A percentile compares a stretch with the other conserved stretches of the same genome.
Evolutionary conservation across 1,140 invertebrate genomes (phyloP).

Genomic region (Macrobrachium rosenbergii): DNA sequence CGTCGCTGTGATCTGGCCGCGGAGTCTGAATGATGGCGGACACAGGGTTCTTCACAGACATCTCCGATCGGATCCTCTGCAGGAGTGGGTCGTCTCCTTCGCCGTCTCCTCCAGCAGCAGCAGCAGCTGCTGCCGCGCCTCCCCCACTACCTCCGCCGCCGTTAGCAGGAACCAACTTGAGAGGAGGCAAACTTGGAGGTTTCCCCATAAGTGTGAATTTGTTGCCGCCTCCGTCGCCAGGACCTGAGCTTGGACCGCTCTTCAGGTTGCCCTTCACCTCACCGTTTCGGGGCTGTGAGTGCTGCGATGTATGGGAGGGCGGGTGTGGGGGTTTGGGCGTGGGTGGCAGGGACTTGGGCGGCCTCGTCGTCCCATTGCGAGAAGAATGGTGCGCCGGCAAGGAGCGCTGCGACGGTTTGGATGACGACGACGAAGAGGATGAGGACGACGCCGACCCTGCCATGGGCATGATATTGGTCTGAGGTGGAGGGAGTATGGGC

Average conservation of each 20-base stretch:
- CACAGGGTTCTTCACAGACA: slow-evolving; percentile 19
- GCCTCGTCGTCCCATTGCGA: slow-evolving; percentile 15
- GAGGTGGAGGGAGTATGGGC: neutral
- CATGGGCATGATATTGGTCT: neutral
- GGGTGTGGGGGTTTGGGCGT: slow-evolving; percentile 39
- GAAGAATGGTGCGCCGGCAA: slow-evolving; percentile 15
- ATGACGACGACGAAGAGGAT: slow-evolving; percentile 3
- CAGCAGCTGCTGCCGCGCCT: neutral
- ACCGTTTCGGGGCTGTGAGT: slow-evolving; percentile 46
- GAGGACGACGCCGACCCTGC: neutral
- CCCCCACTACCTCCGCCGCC: neutral
- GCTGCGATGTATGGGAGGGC: slow-evolving; percentile 10
- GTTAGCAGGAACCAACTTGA: slow-evolving; percentile 3
- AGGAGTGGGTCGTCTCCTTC: slow-evolving; percentile 2
- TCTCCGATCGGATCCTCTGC: slow-evolving; percentile 50
- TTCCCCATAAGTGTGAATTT: too few species aligned
- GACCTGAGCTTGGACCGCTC: slow-evolving; percentile 43
- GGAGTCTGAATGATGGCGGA: slow-evolving; percentile 48
- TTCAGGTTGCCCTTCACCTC: slow-evolving; percentile 57
- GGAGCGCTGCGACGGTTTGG: slow-evolving; percentile 4
- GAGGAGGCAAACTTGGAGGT: neutral
- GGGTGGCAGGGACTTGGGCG: slow-evolving; percentile 19
- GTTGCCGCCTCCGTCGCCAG: slow-evolving; percentile 26
- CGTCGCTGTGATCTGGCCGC: neutral
- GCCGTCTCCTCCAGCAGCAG: neutral